Base-by-base conservation (phyloP, 2,888 invertebrate species). In the Leucoptera coffeella region DNA sequence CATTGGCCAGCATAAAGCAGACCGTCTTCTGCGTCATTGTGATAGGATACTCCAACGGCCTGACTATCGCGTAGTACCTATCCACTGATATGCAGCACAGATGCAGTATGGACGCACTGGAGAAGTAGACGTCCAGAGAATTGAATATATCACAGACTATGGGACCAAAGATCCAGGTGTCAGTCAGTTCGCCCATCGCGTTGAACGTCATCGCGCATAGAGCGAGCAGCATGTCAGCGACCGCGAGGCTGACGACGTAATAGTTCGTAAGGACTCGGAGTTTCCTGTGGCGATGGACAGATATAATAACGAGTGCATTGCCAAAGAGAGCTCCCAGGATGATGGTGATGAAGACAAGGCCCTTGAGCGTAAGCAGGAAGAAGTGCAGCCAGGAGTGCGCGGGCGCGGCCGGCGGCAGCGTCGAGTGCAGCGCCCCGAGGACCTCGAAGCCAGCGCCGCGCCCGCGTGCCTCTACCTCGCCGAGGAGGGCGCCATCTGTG, bases 71-170 rank as follows among this genome's bases (percentile, higher is more conserved):
- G 52, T 88, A 90, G 51, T 86, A 89, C 37, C 94, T 77, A 51
- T 94, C 94, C 29, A 94, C 90, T 38, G 88, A 88, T 52, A 95
- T 95, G 59, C 93, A 94, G 50, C 93, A 94, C 27, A 95, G 72
- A 53, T 95, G 93, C 25, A 94, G 75, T 32, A 95, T 92, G 33
- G 90, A 91, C 4, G 91, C 92, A 27, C 85, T 92, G 38, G 84
- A 90, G 58, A 93, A 93, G 50, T 93, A 88, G 2, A 95, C 94
- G 55, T 95, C 94, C 35, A 93, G 76, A 17, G 91, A 87, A 57
- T 92, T 94, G 82, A 89, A 95, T 27, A 94, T 82, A 69, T 94
- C 90, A 72, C 94, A 95, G 82, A 93, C 87, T 43, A 85, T 69
- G 43, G 82, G 78, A 4, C 91, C 89, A 48, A 95, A 93, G 39